These are phyloP conservation scores for Diplolepis rosae DNA, from an alignment of 2,888 invertebrate species.

Conservation along the genomic window DNA sequence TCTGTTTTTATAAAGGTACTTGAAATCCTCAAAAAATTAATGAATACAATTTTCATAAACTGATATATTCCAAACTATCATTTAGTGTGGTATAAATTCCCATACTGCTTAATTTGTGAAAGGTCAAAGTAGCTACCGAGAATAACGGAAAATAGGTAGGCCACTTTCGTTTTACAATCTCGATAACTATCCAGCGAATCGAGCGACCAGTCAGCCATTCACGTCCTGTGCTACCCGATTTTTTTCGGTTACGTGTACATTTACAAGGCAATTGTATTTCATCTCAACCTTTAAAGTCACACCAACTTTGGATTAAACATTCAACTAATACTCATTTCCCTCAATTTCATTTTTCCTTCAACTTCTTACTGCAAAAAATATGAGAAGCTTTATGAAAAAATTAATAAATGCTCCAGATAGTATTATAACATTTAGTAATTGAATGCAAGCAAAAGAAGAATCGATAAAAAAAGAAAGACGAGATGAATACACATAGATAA, in stretches of 20 bases:
- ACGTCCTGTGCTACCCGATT: slow-evolving; percentile 8
- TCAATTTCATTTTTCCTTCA: too few relatives aligned
- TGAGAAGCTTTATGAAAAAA: too few relatives aligned
- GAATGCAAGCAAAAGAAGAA: too few relatives aligned
- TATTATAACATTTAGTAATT: too few relatives aligned
- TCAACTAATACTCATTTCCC: too few relatives aligned
- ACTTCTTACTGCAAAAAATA: too few relatives aligned
- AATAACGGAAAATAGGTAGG: slow-evolving; percentile 46
- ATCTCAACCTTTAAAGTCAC: not conserved
- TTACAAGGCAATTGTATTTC: not conserved
- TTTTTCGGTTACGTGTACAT: not conserved
- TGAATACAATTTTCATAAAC: too few relatives aligned
- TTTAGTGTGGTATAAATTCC: not conserved
- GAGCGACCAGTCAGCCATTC: not conserved
- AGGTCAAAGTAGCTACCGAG: slow-evolving; percentile 57
- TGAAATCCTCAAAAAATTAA: too few relatives aligned
- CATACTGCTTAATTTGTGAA: slow-evolving; percentile 46
- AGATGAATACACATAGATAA: too few relatives aligned
- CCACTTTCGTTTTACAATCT: slow-evolving; percentile 60
- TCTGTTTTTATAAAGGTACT: too few relatives aligned
- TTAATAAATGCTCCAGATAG: too few relatives aligned
- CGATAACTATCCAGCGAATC: slow-evolving; percentile 2
- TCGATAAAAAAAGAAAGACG: too few relatives aligned
- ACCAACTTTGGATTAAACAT: not conserved
- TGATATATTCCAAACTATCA: not conserved